Evolutionary conservation across 2,113 vertebrate species (phyloP).

Genomic region (Syngnathus floridae): DNA sequence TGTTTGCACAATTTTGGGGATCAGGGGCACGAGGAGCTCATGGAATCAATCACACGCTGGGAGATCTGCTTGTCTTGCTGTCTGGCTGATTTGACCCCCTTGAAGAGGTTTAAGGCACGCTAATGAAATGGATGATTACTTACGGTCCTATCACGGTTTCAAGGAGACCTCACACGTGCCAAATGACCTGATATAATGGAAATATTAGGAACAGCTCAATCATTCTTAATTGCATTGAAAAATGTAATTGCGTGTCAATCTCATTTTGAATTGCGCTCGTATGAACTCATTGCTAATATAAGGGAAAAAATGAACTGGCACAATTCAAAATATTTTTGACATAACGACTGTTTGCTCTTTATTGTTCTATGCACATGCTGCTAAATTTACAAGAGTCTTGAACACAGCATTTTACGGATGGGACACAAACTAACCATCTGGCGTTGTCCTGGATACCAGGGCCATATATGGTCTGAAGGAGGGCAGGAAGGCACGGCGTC

Average conservation of each 20-base stretch:
- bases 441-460: slow-evolving; percentile 71
- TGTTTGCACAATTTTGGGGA: slow-evolving; percentile 26
- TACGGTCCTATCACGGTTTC: background rate
- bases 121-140: slow-evolving; percentile 55
- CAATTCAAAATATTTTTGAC: background rate
- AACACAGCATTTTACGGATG: slow-evolving; percentile 41
- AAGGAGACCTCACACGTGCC: background rate
- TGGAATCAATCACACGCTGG: slow-evolving; percentile 12
- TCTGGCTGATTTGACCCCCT: slow-evolving; percentile 42
- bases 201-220: background rate
- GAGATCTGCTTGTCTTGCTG: slow-evolving; percentile 57
- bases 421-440: slow-evolving; percentile 52
- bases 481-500: slow-evolving; percentile 67
- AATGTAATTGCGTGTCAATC: no score
- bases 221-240: background rate
- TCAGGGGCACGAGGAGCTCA: slow-evolving; percentile 40
- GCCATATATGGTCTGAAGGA: slow-evolving; percentile 56
- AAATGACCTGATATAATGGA: background rate
- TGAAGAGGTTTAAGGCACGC: slow-evolving; percentile 58
- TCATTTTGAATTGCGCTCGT: no score
- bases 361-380: slow-evolving; percentile 66
- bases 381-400: slow-evolving; percentile 48
- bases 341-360: slow-evolving; percentile 52
- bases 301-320: background rate
- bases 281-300: no score